Percentiles rank a stretch among this genome's conserved stretches.
Evolutionary conservation across 1,140 invertebrate species (phyloP).

Genomic region (Manduca sexta): DNA sequence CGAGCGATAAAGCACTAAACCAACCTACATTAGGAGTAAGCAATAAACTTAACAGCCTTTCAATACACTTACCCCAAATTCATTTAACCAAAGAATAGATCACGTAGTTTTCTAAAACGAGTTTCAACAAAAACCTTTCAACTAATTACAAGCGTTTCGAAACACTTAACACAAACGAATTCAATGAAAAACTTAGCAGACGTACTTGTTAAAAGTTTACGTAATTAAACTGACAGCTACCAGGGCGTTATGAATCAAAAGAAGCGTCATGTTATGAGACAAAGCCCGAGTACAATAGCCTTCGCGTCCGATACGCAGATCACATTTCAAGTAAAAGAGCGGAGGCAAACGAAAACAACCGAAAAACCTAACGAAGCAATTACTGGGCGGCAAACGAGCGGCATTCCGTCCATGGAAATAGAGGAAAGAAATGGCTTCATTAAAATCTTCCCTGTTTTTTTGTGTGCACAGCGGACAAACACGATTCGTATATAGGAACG

Average conservation of each 20-base stretch:
- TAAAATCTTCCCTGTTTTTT: constrained; percentile 24
- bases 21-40: too few species aligned
- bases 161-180: too few species aligned
- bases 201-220: neutral
- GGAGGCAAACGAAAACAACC: constrained; percentile 22
- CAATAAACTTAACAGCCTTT: too few species aligned
- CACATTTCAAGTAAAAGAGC: constrained; percentile 18
- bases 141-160: too few species aligned
- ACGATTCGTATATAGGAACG: constrained; percentile 9
- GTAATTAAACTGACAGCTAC: neutral
- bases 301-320: constrained; percentile 5
- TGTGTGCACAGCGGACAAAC: constrained; percentile 15
- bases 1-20: too few species aligned
- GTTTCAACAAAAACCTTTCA: too few species aligned
- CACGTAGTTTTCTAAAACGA: too few species aligned
- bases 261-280: neutral
- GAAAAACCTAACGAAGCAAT: constrained; percentile 38
- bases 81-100: too few species aligned
- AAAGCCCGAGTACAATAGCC: neutral
- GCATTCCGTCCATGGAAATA: constrained; percentile 19
- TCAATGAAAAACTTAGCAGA: neutral
- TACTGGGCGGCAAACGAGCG: constrained; percentile 31
- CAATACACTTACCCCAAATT: too few species aligned
- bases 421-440: constrained; percentile 33
- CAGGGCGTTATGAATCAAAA: neutral